These are phyloP conservation scores for Tupaia chinensis DNA, from an alignment of 2,113 vertebrate species.

Conservation along the genomic window DNA sequence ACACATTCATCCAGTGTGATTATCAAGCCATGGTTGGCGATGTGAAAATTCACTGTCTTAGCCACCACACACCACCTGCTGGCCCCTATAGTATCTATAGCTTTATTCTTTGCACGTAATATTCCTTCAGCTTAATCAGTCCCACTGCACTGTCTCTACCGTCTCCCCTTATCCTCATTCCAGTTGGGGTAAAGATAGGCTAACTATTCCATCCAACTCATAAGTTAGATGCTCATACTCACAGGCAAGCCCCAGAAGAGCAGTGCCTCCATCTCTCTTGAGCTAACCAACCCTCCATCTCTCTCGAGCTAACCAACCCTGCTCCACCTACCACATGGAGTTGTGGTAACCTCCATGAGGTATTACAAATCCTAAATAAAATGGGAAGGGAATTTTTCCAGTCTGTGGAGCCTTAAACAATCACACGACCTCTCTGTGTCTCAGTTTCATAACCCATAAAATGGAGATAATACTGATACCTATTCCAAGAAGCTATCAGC, in stretches of 20 bases:
- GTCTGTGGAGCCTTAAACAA: not conserved
- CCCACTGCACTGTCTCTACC: not conserved
- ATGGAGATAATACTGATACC: not conserved
- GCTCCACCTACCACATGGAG: not conserved
- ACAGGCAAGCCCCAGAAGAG: not conserved
- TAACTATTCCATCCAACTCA: not conserved
- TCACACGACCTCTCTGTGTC: not conserved
- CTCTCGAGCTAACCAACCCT: not conserved
- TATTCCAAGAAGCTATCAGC: not conserved
- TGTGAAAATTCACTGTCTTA: too few species aligned
- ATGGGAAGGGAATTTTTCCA: not conserved
- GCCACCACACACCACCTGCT: too few species aligned
- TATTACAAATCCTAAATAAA: not conserved
- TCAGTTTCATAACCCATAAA: slow-evolving; percentile 17
- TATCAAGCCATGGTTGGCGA: too few species aligned
- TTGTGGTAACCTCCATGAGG: not conserved
- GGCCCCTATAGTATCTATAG: too few species aligned
- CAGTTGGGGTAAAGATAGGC: not conserved
- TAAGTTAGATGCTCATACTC: not conserved
- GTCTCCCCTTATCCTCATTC: not conserved
- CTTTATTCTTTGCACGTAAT: not conserved
- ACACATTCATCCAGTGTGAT: too few species aligned
- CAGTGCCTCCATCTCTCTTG: not conserved
- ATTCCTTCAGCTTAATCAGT: not conserved
- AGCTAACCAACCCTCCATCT: too few species aligned